Evolutionary conservation across 1,140 invertebrate genomes (phyloP).

Genomic region (Heterodera carotae): DNA sequence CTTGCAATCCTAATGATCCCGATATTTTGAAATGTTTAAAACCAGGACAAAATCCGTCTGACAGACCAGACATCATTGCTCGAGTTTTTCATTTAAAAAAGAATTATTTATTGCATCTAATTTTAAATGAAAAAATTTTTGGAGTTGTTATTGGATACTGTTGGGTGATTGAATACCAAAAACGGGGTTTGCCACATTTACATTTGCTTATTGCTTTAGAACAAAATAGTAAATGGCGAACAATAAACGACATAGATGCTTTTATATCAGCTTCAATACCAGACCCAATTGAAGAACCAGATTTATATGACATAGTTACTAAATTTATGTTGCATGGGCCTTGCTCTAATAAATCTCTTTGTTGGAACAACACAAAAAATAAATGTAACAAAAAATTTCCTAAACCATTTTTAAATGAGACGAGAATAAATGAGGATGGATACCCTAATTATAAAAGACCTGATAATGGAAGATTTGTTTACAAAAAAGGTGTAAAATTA

Average conservation of each 20-base stretch:
- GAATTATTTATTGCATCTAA: not conserved
- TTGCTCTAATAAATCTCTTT: not conserved
- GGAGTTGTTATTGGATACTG: not conserved
- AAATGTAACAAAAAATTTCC: slow-evolving; percentile 11
- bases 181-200: too few species aligned
- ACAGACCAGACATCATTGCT: too few species aligned
- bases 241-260: not conserved
- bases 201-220: not conserved
- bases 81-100: slow-evolving; percentile 6
- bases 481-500: slow-evolving; percentile 1
- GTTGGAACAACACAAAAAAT: not conserved
- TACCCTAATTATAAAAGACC: slow-evolving; percentile 2
- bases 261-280: slow-evolving; percentile 2
- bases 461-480: slow-evolving; percentile 4
- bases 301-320: not conserved
- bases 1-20: too few species aligned
- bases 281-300: not conserved
- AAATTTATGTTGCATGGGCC: slow-evolving; percentile 5
- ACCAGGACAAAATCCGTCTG: too few species aligned
- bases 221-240: not conserved
- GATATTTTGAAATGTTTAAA: too few species aligned
- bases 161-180: slow-evolving; percentile 8
- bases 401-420: not conserved
- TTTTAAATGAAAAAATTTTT: slow-evolving; percentile 2
- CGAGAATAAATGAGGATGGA: slow-evolving; percentile 3